Conservation (phyloP, 2,113 vertebrate species). For the Callopanchax toddi region DNA sequence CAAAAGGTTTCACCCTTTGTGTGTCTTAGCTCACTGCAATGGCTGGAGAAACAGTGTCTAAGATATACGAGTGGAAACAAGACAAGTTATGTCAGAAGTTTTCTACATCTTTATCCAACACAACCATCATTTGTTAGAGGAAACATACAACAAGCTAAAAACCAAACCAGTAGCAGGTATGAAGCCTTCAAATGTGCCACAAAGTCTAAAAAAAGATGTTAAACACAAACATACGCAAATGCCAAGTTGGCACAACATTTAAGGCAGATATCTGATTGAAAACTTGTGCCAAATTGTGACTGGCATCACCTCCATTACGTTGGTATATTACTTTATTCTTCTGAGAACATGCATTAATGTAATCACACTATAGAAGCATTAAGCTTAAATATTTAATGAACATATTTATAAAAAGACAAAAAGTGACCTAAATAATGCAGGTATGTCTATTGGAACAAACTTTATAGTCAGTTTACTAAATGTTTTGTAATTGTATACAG, state of each 20-base stretch:
- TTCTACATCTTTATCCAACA: slow-evolving; percentile 9
- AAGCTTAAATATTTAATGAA: neutral
- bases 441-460: neutral
- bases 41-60: neutral
- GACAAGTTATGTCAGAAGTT: slow-evolving; percentile 14
- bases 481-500: slow-evolving; percentile 3
- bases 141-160: neutral
- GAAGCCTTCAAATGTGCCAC: neutral
- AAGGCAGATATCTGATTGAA: neutral
- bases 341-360: neutral
- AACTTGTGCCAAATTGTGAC: neutral
- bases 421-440: neutral
- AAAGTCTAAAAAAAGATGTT: neutral
- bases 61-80: slow-evolving; percentile 31
- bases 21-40: slow-evolving; percentile 15
- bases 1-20: slow-evolving; percentile 22
- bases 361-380: no score
- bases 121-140: neutral
- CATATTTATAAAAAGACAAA: neutral
- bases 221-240: neutral
- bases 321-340: neutral
- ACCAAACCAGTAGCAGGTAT: no score
- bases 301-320: neutral
- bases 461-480: neutral
- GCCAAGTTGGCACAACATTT: neutral